Evolutionary conservation across 2,113 vertebrate species (phyloP), one percentile per base, ranked within the genome.

Genomic region (Spea bombifrons): DNA sequence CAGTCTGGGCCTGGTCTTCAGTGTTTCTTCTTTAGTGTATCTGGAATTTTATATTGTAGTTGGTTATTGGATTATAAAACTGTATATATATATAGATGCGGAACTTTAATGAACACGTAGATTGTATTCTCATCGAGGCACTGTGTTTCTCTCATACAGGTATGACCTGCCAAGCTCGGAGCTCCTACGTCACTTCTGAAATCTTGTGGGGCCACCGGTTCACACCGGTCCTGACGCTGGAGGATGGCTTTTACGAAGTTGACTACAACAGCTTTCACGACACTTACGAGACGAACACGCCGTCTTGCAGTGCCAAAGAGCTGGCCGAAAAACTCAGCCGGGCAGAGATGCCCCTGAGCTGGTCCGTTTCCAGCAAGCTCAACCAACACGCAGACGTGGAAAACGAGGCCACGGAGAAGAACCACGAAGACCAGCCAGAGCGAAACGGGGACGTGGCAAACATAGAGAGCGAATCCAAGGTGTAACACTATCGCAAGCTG

Each of bases 181-280:
- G 97, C 83, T 99, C 97, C 3, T 99, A 98, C 15, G 85, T 98
- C 81, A 91, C 96, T 44, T 95, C 94, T 3, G 97, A 99, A 91
- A 98, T 99, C 87, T 93, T 97, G 45, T 99, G 97, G 97, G 97
- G 97, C 50, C 95, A 96, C 82, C 95, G 97, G 75, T 99, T 99
- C 92, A 99, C 92, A 0, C 97, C 97, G 0, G 97, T 98, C 46
- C 94, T 99, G 82, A 98, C 97, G 0, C 90, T 99, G 85, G 97
- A 99, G 87, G 97, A 99, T 0, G 97, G 97, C 43, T 99, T 99
- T 84, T 99, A 99, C 0, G 97, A 99, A 85, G 97, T 99, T 0
- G 97, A 99, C 91, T 99, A 99, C 92, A 98, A 98, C 90, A 99
- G 96, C 81, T 99, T 99, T 85, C 97, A 98, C 0, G 93, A 97